Base-by-base conservation (phyloP, 2,888 invertebrate species). In the Acheta domesticus region DNA sequence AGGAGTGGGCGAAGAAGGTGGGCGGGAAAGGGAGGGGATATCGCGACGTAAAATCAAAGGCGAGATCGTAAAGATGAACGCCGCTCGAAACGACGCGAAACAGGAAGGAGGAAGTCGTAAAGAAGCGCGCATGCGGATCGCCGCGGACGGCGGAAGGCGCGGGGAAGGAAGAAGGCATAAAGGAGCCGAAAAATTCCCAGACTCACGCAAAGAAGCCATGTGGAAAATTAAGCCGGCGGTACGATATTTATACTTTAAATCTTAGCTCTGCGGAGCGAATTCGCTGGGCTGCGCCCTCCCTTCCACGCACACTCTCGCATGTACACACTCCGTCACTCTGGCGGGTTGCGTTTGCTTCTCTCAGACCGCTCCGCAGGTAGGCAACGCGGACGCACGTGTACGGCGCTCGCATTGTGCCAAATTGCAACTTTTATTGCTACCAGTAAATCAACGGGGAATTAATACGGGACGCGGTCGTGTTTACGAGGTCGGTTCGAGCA, bases 21-120 rank as follows among this genome's bases (percentile, higher is more conserved):
- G 62, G 19, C 19, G 62, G 62, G 3, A 62, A 62, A 62, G 62
- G 19, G 62, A 62, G 19, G 16, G 16, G n/a, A 62, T 62, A 62
- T n/a, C 62, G 62, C 62, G 62, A 62, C 62, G 62, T 62, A 62
- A 62, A 62, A 62, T 62, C 62, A 62, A 62, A 62, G 62, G 62
- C n/a, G 62, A 14, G n/a, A 62, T 62, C 62, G 62, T 62, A 62
- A 62, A 62, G n/a, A 19, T 62, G 62, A 62, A 62, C 62, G n/a
- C n/a, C 62, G 62, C 4, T 11, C 14, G n/a, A 14, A 19, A n/a
- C 62, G 62, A n/a, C n/a, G n/a, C 62, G 62, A 62, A 62, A 62
- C n/a, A 62, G 62, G 62, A 62, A 62, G n/a, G n/a, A 62, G 62
- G 62, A 62, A 62, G 62, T 62, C 62, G n/a, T 62, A 62, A 62